A percentile compares a stretch with the other conserved stretches of the same genome.
Conservation (phyloP, 2,113 vertebrate genomes). For the Pipa parva region DNA sequence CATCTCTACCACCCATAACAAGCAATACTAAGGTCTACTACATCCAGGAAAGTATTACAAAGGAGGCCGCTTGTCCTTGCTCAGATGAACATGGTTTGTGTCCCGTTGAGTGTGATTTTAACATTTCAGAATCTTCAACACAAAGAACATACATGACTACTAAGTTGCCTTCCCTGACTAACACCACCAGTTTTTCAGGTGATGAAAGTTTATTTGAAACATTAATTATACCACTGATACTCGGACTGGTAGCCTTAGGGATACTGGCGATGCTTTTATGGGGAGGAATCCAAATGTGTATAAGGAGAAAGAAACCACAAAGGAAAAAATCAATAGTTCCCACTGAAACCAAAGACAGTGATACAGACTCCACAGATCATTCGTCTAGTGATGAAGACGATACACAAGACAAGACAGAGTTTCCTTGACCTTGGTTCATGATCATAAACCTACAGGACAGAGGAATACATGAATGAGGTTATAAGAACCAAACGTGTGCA, state of each 20-base stretch:
- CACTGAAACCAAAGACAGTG: conserved; percentile 9
- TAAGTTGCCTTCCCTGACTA: background rate
- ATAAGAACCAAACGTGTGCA: too few relatives aligned
- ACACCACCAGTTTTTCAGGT: background rate
- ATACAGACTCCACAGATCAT: conserved; percentile 32
- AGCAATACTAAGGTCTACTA: background rate
- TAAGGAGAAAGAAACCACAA: conserved; percentile 27
- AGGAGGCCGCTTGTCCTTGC: conserved; percentile 1
- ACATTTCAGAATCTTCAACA: background rate
- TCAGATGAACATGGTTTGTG: background rate
- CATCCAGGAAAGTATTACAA: background rate
- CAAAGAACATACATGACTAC: background rate
- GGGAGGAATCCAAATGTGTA: conserved; percentile 35
- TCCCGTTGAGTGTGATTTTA: conserved; percentile 4
- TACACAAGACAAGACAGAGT: conserved; percentile 17
- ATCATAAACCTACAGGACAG: too few relatives aligned
- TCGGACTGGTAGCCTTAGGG: conserved; percentile 27
- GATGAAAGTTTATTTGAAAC: conserved; percentile 21
- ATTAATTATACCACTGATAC: conserved; percentile 26
- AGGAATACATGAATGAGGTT: too few relatives aligned
- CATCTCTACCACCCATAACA: background rate
- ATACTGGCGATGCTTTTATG: conserved; percentile 27
- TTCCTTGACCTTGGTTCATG: conserved; percentile 9
- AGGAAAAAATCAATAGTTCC: conserved; percentile 34
- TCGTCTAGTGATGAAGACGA: conserved; percentile 36